Evolutionary conservation across 1,140 invertebrate species (phyloP).

Genomic region (Cotesia typhae): DNA sequence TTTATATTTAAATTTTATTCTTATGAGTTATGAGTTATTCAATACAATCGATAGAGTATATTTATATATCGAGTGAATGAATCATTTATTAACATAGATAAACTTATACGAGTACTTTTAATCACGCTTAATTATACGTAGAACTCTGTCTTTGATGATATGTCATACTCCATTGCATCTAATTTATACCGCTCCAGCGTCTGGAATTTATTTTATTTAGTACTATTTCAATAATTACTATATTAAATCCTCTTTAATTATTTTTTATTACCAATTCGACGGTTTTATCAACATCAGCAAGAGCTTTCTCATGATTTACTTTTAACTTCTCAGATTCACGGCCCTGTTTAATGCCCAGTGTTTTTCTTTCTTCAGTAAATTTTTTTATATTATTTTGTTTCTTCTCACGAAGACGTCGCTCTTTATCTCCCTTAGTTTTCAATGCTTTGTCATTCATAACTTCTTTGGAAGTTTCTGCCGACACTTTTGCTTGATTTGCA

Average conservation of each 20-base stretch:
- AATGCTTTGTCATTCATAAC: conserved; percentile 95
- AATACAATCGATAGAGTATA: background rate
- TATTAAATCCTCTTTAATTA: background rate
- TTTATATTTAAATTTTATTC: conserved; percentile 23
- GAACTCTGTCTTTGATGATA: conserved; percentile 86
- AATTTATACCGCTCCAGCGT: conserved; percentile 91
- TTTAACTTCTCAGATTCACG: conserved; percentile 94
- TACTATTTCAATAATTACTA: conserved; percentile 11
- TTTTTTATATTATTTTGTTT: conserved; percentile 99
- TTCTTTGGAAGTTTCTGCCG: conserved; percentile 96
- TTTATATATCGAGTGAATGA: background rate
- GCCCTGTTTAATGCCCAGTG: conserved; percentile 85
- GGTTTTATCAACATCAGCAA: conserved; percentile 86
- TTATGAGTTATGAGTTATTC: background rate
- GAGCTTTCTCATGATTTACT: conserved; percentile 89
- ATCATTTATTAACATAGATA: conserved; percentile 14
- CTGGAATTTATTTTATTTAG: conserved; percentile 67
- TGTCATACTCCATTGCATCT: conserved; percentile 86
- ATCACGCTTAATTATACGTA: conserved; percentile 69
- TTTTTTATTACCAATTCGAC: conserved; percentile 79
- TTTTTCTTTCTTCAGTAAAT: conserved; percentile 97
- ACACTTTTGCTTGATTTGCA: conserved; percentile 92
- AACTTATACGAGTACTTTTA: background rate
- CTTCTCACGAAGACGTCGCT: conserved; percentile 91
- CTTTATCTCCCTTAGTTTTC: conserved; percentile 98